Conservation (phyloP, 2,888 invertebrate species). For the Tachina lurida region DNA sequence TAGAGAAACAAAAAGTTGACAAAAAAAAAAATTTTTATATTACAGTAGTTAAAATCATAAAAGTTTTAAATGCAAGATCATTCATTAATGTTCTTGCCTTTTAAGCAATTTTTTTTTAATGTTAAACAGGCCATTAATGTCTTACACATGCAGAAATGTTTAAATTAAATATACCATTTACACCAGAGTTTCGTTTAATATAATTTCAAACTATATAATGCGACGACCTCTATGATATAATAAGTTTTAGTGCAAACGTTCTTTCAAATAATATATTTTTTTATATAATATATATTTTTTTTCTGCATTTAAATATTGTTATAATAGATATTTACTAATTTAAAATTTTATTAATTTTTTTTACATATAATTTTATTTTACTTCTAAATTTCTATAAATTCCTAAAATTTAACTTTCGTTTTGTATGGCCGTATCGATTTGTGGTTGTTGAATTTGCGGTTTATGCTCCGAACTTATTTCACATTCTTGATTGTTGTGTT, state of each 20-base stretch:
- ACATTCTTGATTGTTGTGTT: constrained; percentile 63
- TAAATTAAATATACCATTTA: constrained; percentile 1
- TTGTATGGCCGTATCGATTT: constrained; percentile 58
- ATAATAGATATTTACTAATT: constrained; percentile 44
- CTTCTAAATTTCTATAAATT: constrained; percentile 37
- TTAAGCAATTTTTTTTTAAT: not conserved
- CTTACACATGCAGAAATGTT: constrained; percentile 49
- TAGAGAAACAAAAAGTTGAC: constrained; percentile 8
- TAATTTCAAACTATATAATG: too few relatives aligned
- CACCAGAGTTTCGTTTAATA: not conserved
- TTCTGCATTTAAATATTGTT: constrained; percentile 28
- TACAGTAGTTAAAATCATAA: constrained; percentile 14
- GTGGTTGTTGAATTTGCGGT: constrained; percentile 58
- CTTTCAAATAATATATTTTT: constrained; percentile 23
- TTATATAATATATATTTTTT: constrained; percentile 15
- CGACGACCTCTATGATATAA: too few relatives aligned
- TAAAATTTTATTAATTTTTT: constrained; percentile 39
- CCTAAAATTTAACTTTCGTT: constrained; percentile 62
- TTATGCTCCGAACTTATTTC: constrained; percentile 60
- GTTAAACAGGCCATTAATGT: constrained; percentile 18
- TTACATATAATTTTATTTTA: constrained; percentile 24
- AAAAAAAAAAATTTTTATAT: constrained; percentile 56
- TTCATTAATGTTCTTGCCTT: not conserved
- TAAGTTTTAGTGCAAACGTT: not conserved
- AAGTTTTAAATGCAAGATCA: not conserved